Base-by-base conservation (phyloP, 1,140 invertebrate genomes). In the Linepithema humile region DNA sequence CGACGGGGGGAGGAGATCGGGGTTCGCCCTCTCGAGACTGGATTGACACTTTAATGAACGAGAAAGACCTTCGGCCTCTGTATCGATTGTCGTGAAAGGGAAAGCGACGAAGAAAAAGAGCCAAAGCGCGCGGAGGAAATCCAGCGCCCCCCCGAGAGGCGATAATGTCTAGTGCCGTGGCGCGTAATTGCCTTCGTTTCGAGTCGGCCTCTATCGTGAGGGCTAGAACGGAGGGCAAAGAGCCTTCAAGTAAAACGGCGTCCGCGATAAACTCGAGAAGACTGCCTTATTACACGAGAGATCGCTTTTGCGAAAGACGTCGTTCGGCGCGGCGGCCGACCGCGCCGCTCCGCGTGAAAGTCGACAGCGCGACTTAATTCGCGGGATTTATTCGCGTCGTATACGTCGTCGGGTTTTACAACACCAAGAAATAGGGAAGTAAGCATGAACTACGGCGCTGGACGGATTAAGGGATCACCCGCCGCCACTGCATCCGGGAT, bases 41-140 rank as follows among this genome's bases (percentile, higher is more conserved):
- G 87, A 93, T 92, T 92, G 90, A 92, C 92, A 91, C 90, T 93
- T 93, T 91, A 92, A 92, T 92, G 91, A 93, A 92, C 90, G 90
- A 91, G 89, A 85, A 84, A 90, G 86, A 87, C 83, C 74, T 84
- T 88, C 80, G 83, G 78, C 82, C 73, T n/a, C 75, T 89, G 88
- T 88, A 91, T 91, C 90, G 91, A 90, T 90, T 85, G 91, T 92
- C 89, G 84, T 85, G 82, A 91, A 91, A 92, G 91, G 83, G 91
- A 92, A 91, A 91, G 89, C 86, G 69, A 83, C 50, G 70, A 57
- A n/a, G 82, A 75, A 65, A 53, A 50, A 78, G 69, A 83, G 83
- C 48, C 53, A 48, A 15, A 9, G 53, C n/a, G 73, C 59, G 84
- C 50, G 82, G 57, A 89, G 84, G 85, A 89, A 91, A 91, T 90